Evolutionary conservation across 2,888 invertebrate genomes (phyloP).

Genomic region (Invenusta paracnida): DNA sequence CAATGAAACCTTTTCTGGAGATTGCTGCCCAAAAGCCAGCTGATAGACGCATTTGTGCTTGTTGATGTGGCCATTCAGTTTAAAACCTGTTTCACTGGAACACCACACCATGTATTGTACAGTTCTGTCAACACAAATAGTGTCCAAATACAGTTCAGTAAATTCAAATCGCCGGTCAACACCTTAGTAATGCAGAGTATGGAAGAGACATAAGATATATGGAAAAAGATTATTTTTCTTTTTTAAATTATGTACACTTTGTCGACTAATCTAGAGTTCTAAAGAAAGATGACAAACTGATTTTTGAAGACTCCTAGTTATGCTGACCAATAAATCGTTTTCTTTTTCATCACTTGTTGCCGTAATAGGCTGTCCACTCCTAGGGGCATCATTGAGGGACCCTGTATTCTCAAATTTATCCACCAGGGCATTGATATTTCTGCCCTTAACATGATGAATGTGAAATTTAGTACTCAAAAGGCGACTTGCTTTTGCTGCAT

Average conservation of each 20-base stretch:
- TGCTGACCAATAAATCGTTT: too few relatives aligned
- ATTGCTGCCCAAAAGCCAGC: not conserved
- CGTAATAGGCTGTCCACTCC: conserved; percentile 8
- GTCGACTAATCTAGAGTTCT: too few relatives aligned
- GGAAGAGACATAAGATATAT: too few relatives aligned
- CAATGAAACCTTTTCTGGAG: conserved; percentile 5
- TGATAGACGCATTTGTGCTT: conserved; percentile 8
- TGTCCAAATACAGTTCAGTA: too few relatives aligned
- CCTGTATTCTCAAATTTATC: conserved; percentile 15
- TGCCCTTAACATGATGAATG: conserved; percentile 27
- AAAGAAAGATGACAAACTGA: too few relatives aligned
- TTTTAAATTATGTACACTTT: too few relatives aligned
- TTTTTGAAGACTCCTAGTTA: too few relatives aligned
- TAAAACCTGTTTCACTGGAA: not conserved
- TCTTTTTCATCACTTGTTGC: conserved; percentile 30
- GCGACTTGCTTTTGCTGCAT: conserved; percentile 34
- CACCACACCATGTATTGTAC: conserved; percentile 7
- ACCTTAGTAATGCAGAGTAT: too few relatives aligned
- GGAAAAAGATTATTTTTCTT: too few relatives aligned
- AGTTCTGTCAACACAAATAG: not conserved
- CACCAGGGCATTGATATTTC: conserved; percentile 26
- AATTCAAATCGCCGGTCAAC: too few relatives aligned
- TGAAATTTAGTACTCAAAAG: conserved; percentile 9
- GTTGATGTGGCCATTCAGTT: conserved; percentile 12
- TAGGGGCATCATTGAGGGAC: not conserved